Conservation (phyloP, 2,113 vertebrate species). For the Pitta sordida region DNA sequence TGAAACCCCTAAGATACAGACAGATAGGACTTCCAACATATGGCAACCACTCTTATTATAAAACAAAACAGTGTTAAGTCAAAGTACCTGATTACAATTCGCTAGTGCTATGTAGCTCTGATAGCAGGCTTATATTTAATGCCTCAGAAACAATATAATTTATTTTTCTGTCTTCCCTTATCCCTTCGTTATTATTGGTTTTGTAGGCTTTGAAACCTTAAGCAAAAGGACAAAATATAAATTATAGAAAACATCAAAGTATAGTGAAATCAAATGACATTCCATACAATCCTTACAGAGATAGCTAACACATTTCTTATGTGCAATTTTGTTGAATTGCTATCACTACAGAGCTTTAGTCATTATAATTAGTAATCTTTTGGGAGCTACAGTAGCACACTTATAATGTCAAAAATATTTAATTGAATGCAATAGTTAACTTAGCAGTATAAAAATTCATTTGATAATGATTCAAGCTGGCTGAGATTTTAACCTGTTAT, state of each 20-base stretch:
- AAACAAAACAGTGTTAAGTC: conserved; percentile 89
- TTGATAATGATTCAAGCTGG: conserved; percentile 38
- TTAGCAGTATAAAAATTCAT: conserved; percentile 49
- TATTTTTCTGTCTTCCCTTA: conserved; percentile 92
- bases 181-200: conserved; percentile 85
- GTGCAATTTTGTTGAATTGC: conserved; percentile 31
- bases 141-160: conserved; percentile 97
- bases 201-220: conserved; percentile 87
- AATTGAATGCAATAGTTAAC: conserved; percentile 61
- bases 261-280: conserved; percentile 76
- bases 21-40: conserved; percentile 82
- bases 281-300: conserved; percentile 52
- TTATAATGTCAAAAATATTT: conserved; percentile 35
- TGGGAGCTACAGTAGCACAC: conserved; percentile 20
- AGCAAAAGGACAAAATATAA: conserved; percentile 86
- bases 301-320: conserved; percentile 32
- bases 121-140: conserved; percentile 93
- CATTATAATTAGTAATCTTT: conserved; percentile 70
- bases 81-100: conserved; percentile 99
- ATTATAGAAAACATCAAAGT: conserved; percentile 78
- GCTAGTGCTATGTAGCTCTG: conserved; percentile 86
- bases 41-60: conserved; percentile 84
- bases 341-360: conserved; percentile 45
- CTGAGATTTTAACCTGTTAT: background rate
- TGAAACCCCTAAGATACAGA: conserved; percentile 76